Conservation (phyloP, 2,113 vertebrate species). For the Tichodroma muraria region DNA sequence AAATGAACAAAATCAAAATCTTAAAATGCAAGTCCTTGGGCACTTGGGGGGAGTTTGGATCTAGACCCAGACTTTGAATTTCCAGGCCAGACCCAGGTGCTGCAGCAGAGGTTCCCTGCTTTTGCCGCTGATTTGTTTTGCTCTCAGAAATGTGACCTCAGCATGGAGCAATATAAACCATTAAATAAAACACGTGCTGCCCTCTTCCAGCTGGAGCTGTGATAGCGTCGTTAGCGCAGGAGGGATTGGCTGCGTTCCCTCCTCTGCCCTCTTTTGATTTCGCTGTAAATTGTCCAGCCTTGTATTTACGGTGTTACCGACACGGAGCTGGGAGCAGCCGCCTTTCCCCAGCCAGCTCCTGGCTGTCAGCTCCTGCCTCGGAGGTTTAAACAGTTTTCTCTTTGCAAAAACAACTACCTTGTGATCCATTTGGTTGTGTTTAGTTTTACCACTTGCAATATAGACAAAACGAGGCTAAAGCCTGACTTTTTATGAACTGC, state of each 20-base stretch:
- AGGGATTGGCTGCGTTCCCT: not conserved
- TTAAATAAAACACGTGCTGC: slow-evolving; percentile 1
- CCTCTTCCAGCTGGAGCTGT: slow-evolving; percentile 8
- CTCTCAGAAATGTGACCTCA: not conserved
- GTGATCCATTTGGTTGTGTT: not conserved
- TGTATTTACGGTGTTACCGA: not conserved
- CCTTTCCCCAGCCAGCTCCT: not conserved
- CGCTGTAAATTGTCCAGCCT: not conserved
- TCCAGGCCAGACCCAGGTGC: not conserved
- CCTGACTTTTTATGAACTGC: not conserved
- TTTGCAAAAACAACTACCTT: not conserved
- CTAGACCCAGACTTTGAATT: not conserved
- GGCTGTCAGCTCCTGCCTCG: not conserved
- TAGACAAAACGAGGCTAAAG: not conserved
- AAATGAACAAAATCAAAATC: not conserved
- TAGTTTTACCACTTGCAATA: not conserved
- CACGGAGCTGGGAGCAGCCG: not conserved
- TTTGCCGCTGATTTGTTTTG: not conserved
- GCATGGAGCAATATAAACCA: not conserved
- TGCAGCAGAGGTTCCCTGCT: not conserved
- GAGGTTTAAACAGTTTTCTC: not conserved
- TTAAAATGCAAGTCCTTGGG: not conserved
- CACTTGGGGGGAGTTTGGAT: not conserved
- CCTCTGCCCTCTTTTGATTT: slow-evolving; percentile 15
- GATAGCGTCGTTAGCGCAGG: not conserved